Conservation (phyloP, 2,888 invertebrate genomes). For the Leuctra nigra region DNA sequence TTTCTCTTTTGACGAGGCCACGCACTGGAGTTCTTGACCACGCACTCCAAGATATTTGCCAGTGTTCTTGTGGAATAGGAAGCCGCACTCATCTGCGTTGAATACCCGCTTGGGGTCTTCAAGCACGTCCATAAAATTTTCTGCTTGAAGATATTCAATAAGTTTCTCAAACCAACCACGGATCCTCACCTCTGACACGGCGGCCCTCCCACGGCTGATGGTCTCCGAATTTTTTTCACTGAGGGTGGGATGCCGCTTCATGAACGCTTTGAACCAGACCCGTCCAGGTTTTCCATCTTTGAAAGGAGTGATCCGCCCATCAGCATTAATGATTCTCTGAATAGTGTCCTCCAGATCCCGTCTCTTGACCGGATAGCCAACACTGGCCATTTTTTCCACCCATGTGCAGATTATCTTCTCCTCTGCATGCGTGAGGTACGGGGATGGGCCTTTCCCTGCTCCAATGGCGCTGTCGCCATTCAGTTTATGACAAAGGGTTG, state of each 20-base stretch:
- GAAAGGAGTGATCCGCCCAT: conserved; percentile 31
- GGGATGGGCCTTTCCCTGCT: background rate
- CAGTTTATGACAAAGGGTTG: background rate
- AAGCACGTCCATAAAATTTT: conserved; percentile 27
- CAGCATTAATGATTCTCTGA: conserved; percentile 22
- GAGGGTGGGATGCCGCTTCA: conserved; percentile 33
- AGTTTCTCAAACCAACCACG: conserved; percentile 34
- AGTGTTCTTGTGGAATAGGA: conserved; percentile 35
- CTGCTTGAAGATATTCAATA: conserved; percentile 11
- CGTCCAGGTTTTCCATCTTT: conserved; percentile 33
- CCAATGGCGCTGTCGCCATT: background rate
- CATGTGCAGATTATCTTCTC: conserved; percentile 31
- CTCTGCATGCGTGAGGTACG: background rate
- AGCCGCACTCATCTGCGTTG: conserved; percentile 35
- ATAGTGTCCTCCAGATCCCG: conserved; percentile 30
- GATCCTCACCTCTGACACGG: conserved; percentile 33
- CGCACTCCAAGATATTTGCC: conserved; percentile 31
- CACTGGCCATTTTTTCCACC: conserved; percentile 32
- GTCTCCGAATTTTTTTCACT: conserved; percentile 30
- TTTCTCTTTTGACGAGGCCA: conserved; percentile 22
- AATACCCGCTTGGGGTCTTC: conserved; percentile 25
- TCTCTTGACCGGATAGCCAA: conserved; percentile 22
- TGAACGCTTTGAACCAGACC: conserved; percentile 34
- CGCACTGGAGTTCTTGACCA: conserved; percentile 34
- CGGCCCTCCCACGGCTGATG: conserved; percentile 35